Evolutionary conservation across 2,888 invertebrate species (phyloP), one percentile per base, ranked within the genome.

Genomic region (Cataglyphis livida): DNA sequence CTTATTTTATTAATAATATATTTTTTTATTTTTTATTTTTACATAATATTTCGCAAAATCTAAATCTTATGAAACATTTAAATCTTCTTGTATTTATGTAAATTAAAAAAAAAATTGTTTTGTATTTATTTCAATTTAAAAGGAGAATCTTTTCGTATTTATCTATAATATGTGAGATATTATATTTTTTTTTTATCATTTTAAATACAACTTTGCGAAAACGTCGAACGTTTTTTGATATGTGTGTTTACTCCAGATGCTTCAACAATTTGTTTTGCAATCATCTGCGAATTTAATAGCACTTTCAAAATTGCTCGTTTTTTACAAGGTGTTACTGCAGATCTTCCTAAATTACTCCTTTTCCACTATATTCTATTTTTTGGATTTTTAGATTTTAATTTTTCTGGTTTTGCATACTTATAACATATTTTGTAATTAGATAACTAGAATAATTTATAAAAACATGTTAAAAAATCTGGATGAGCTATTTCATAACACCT

Each of bases 301-400:
- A 51, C 51, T 51, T n/a, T 51, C n/a, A 51, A 51, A 51, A 51
- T 51, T 51, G 51, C 51, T 51, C n/a, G 51, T 51, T 51, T 51
- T 51, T 51, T n/a, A 51, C 51, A 51, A 51, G 51, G 51, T 51
- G n/a, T 51, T 51, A n/a, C 51, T 51, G 51, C 51, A 51, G n/a
- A n/a, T 48, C n/a, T 18, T n/a, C 1, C n/a, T 51, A 51, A 51
- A 51, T 51, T n/a, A 51, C 7, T 7, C 9, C n/a, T n/a, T 51
- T 51, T 51, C n/a, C n/a, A 6, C n/a, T 2, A 51, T 51, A 48
- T 48, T 1, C 44, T 51, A 51, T n/a, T 51, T 51, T 51, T 51
- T n/a, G n/a, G 7, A 51, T n/a, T 48, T 48, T 51, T n/a, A 1
- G n/a, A 51, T 2, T n/a, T 7, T 51, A n/a, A 51, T 48, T 48